These are phyloP conservation scores for Tympanuchus pallidicinctus DNA, from an alignment of 2,113 vertebrate genomes.

Conservation along the genomic window DNA sequence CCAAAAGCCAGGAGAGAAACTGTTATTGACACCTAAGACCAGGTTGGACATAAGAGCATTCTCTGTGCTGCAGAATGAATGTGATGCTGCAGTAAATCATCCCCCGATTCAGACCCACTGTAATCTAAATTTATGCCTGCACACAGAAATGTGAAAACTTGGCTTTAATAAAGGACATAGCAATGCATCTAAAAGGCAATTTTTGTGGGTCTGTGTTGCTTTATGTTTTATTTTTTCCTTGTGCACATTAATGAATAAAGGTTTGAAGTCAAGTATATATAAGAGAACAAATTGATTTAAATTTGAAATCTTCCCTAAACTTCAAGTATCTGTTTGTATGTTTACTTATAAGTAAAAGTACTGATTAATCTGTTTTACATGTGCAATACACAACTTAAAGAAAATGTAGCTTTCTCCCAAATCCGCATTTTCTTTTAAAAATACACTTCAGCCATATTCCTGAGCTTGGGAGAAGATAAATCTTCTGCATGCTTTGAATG, in stretches of 20 bases:
- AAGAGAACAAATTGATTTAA: not conserved
- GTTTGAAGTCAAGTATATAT: not conserved
- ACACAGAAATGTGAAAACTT: not conserved
- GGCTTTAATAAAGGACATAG: not conserved
- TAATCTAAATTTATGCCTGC: not conserved
- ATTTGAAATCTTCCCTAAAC: not conserved
- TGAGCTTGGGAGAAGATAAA: not conserved
- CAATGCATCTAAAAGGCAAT: not conserved
- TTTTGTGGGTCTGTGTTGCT: fast-evolving
- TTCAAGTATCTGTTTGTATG: not conserved
- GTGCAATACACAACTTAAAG: not conserved
- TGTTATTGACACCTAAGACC: not conserved
- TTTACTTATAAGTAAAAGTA: not conserved
- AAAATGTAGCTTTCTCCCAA: not conserved
- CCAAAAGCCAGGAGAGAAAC: not conserved
- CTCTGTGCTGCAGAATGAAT: not conserved
- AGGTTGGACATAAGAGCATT: fast-evolving
- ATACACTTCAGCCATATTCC: not conserved
- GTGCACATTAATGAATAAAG: not conserved
- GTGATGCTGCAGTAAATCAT: not conserved
- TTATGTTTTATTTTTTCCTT: not conserved
- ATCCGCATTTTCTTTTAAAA: not conserved
- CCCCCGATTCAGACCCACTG: not conserved
- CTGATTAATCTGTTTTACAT: not conserved
- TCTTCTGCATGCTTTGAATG: not conserved